A percentile compares a stretch with the other conserved stretches of the same genome.
Conservation (phyloP, 2,113 vertebrate species). For the Philantomba maxwellii region DNA sequence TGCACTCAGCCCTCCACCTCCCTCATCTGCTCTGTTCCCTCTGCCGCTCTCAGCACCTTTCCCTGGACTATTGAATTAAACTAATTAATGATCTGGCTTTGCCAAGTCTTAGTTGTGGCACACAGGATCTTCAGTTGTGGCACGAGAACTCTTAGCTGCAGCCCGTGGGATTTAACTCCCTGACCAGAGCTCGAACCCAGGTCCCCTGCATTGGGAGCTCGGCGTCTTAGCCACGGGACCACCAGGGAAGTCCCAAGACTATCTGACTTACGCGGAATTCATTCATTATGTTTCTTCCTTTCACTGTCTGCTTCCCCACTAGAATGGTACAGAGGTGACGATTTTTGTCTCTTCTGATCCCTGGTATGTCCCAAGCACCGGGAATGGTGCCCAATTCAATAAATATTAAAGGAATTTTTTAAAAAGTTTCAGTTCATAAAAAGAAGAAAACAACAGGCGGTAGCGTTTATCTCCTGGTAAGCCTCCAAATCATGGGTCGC, state of each 20-base stretch:
- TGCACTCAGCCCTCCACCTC: not conserved
- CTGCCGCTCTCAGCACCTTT: not conserved
- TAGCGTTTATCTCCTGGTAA: rapidly evolving
- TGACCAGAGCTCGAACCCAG: not conserved
- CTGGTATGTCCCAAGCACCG: not conserved
- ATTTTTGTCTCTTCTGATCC: not conserved
- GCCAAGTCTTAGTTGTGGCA: not conserved
- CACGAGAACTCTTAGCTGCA: not conserved
- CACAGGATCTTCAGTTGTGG: not conserved
- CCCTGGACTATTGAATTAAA: not conserved
- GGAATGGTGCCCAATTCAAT: not conserved
- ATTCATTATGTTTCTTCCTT: not conserved
- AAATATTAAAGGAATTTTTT: not conserved
- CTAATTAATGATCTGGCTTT: not conserved
- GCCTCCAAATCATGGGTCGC: not conserved
- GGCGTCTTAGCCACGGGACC: not conserved
- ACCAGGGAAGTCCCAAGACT: not conserved
- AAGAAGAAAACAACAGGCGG: not conserved
- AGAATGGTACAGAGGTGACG: not conserved
- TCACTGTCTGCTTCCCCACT: not conserved
- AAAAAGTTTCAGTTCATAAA: not conserved
- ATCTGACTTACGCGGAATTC: rapidly evolving
- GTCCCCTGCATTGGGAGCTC: not conserved
- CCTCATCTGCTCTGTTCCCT: too few relatives aligned
- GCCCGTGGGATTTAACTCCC: not conserved